Base-by-base conservation (phyloP, 2,888 invertebrate species). In the Lissonota sp. region DNA sequence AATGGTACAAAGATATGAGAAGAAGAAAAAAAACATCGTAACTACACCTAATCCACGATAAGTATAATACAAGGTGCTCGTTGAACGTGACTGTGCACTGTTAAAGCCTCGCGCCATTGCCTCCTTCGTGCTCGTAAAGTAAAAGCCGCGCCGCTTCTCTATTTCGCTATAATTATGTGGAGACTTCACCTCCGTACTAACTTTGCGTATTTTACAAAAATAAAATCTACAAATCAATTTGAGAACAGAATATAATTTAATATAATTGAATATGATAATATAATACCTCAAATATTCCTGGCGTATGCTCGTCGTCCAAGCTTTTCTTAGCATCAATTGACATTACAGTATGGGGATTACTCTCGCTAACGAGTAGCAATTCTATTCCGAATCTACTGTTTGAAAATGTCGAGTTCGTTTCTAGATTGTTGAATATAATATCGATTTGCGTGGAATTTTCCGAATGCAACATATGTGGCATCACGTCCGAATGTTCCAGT, bases 301-400 rank as follows among this genome's bases (percentile, higher is more conserved):
- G 96, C n/a, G 96, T 95, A 85, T 95, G 95, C 88, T 96, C 96
- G 87, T 96, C 96, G 86, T 96, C 96, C 74, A 96, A 88, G 75
- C 95, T 95, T 89, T 94, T 94, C 82, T 93, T 93, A 81, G 93
- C 91, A 12, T 90, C 90, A 4, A 93, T 88, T 6, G 84, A 87
- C 92, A 95, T 93, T 0, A 90, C 88, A n/a, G 92, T 91, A 0
- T 88, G 87, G 0, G 84, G 84, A n/a, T 89, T 83, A 78, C 94
- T 94, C 0, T 92, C 93, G 83, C 94, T 94, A 46, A 94, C 93
- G 12, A 95, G 86, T 4, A 94, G 87, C 79, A 95, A 86, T 84
- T 95, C 95, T 0, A 95, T 85, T 6, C 95, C 96, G 91, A 94
- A 95, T 70, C 96, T 90, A 5, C 95, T 94, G 57, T 93, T 89